A percentile compares a stretch with the other conserved stretches of the same genome.
phyloP scores from a whole-genome alignment of 2,113 vertebrate species.

The Rhinopomastus cyanomelas region DNA sequence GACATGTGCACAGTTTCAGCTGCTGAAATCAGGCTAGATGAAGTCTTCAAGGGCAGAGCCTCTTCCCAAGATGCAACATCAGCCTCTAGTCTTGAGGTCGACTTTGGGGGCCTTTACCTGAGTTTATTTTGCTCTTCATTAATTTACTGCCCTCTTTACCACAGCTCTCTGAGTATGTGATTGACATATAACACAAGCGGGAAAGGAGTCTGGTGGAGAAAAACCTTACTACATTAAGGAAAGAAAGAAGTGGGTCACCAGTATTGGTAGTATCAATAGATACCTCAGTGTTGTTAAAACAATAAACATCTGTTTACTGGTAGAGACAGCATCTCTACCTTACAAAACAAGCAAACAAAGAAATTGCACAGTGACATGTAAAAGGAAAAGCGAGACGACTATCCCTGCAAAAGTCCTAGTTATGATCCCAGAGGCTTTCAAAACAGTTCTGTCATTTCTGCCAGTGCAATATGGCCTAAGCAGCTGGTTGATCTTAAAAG shows the following conservation, averaged over 20 bases:
- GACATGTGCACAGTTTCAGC: accelerated
- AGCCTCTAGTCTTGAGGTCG: background rate
- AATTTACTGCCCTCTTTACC: background rate
- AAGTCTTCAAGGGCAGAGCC: background rate
- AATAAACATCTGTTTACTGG: background rate
- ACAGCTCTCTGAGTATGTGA: background rate
- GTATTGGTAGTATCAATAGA: background rate
- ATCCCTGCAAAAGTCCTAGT: background rate
- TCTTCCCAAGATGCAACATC: background rate
- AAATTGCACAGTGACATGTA: background rate
- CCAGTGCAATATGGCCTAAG: background rate
- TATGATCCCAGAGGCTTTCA: background rate
- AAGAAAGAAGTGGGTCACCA: background rate
- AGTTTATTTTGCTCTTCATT: background rate
- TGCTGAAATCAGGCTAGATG: background rate
- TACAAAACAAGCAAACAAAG: background rate
- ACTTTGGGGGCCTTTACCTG: background rate
- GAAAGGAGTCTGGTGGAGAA: background rate
- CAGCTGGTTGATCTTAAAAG: background rate
- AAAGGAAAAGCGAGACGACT: background rate
- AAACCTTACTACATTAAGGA: background rate
- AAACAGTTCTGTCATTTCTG: background rate
- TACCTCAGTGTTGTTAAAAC: background rate
- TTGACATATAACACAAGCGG: background rate
- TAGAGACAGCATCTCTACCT: background rate